These are phyloP conservation scores for Crax fasciolata DNA, from an alignment of 2,797 vertebrate species.

Conservation along the genomic window DNA sequence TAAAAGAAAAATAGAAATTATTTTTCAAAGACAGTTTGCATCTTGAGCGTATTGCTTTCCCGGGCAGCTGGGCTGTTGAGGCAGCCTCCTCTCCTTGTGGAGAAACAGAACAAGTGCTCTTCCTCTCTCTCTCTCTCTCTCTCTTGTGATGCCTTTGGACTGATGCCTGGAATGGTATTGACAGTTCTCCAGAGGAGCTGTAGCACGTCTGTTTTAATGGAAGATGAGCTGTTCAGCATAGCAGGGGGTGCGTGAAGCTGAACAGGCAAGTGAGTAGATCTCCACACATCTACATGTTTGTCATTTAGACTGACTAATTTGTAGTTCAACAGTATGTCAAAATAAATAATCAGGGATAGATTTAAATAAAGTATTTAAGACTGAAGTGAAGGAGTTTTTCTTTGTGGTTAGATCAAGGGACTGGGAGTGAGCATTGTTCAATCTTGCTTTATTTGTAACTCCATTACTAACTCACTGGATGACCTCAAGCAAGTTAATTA, in stretches of 20 bases:
- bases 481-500: slow-evolving; percentile 62
- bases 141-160: not conserved
- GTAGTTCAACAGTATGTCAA: not conserved
- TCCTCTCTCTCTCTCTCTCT: not conserved
- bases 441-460: not conserved
- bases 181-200: slow-evolving; percentile 5
- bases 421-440: slow-evolving; percentile 12
- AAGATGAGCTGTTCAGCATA: not conserved
- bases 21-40: slow-evolving; percentile 30
- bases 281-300: not conserved
- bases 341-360: not conserved
- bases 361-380: not conserved
- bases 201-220: not conserved
- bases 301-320: slow-evolving; percentile 12
- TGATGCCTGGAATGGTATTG: not conserved
- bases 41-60: slow-evolving; percentile 4
- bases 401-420: not conserved
- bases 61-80: not conserved
- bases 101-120: not conserved
- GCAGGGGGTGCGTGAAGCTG: not conserved
- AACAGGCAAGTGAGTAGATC: not conserved
- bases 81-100: not conserved
- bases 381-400: slow-evolving; percentile 15
- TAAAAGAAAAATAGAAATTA: not conserved
- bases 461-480: not conserved